A percentile compares a stretch with the other conserved stretches of the same genome.
These are phyloP conservation scores for Andrena fulva DNA, from an alignment of 2,888 invertebrate species.

Conservation along the genomic window DNA sequence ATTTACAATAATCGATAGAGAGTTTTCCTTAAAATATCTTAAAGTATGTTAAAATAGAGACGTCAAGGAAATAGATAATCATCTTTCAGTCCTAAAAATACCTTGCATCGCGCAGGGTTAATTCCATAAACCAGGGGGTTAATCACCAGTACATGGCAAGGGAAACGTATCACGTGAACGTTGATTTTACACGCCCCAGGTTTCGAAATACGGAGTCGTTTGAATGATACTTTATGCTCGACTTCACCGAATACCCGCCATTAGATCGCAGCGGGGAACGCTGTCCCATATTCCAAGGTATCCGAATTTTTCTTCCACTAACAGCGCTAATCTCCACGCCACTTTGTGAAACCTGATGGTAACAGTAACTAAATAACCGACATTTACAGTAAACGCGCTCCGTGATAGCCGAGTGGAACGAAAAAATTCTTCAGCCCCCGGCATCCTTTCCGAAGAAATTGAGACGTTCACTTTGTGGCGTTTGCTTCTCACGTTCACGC, in stretches of 20 bases:
- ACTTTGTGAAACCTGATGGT: constrained; percentile 27
- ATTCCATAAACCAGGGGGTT: background rate
- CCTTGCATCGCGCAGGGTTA: background rate
- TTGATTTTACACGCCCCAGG: no score
- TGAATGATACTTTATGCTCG: constrained; percentile 12
- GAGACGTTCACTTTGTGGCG: constrained; percentile 52
- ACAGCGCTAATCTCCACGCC: constrained; percentile 18
- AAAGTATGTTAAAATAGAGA: no score
- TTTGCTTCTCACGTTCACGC: constrained; percentile 42
- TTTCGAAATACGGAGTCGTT: background rate
- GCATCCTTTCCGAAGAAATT: constrained; percentile 45
- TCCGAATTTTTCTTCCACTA: background rate
- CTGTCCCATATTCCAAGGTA: constrained; percentile 5
- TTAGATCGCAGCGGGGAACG: constrained; percentile 11
- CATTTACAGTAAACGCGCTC: constrained; percentile 44
- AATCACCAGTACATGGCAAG: no score
- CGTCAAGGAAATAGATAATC: no score
- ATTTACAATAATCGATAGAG: no score
- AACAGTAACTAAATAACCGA: constrained; percentile 43
- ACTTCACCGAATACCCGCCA: constrained; percentile 3
- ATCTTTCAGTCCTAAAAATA: background rate
- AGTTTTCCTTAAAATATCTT: no score
- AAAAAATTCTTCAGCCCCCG: constrained; percentile 28
- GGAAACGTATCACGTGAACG: no score
- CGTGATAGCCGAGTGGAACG: constrained; percentile 31